Evolutionary conservation across 2,888 invertebrate genomes (phyloP).

Genomic region (Andrena marginata): DNA sequence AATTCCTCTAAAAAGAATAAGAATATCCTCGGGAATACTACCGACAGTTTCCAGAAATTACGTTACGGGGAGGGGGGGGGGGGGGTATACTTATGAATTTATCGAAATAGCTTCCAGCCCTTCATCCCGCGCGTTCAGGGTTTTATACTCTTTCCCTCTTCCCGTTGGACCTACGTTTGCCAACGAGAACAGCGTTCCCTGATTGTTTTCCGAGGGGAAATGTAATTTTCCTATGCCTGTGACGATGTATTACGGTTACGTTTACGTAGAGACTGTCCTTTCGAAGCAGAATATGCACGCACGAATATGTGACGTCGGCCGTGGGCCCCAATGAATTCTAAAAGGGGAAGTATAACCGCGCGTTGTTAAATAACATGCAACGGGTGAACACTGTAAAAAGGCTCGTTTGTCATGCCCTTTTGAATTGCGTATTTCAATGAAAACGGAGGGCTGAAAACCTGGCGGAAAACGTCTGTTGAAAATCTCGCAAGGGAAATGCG

Average conservation of each 20-base stretch:
- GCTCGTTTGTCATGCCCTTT: conserved; percentile 38
- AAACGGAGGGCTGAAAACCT: conserved; percentile 4
- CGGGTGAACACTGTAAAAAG: conserved; percentile 25
- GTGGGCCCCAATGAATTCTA: not conserved
- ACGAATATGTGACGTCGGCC: conserved; percentile 8
- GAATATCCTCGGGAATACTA: conserved; percentile 35
- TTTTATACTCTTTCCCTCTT: not conserved
- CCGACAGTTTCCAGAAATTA: conserved; percentile 40
- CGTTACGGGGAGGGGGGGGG: too few species aligned
- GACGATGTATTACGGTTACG: conserved; percentile 10
- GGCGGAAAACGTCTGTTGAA: not conserved
- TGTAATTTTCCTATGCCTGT: conserved; percentile 5
- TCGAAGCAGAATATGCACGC: not conserved
- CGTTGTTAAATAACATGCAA: conserved; percentile 25
- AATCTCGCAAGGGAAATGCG: not conserved
- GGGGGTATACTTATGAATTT: conserved; percentile 43
- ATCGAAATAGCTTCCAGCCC: conserved; percentile 37
- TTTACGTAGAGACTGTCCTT: not conserved
- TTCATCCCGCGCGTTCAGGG: not conserved
- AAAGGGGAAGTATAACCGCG: not conserved
- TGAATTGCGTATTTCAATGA: conserved; percentile 43
- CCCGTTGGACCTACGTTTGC: not conserved
- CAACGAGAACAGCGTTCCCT: not conserved
- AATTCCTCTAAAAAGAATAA: conserved; percentile 38
- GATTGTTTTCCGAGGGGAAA: conserved; percentile 19